Base-by-base conservation (phyloP, 1,140 invertebrate species). In the Drosophila chauvacae region DNA sequence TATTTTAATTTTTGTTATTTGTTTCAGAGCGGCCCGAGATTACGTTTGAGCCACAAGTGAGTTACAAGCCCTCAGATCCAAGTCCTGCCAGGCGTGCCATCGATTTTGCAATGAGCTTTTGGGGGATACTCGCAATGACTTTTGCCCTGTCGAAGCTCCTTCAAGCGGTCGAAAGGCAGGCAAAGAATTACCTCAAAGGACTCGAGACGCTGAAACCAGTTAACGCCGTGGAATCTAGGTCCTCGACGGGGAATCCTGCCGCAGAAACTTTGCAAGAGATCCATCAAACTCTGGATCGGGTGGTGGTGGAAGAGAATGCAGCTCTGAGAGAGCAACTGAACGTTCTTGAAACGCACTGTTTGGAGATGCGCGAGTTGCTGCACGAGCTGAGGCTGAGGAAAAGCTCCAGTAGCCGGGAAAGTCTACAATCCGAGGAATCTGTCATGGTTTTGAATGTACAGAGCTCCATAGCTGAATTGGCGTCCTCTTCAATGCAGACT, bases 301-400 rank as follows among this genome's bases (percentile, higher is more conserved):
- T 23, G 7, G 18, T 23, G 28, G 13, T 51, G n/a, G 44, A 61
- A 11, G 33, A 80, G 5, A 68, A 61, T 35, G 39, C 20, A 2
- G 62, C 69, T 14, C 48, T 86, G 0, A 79, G 26, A 33, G 66
- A 76, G 35, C 75, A 82, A 20, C 70, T 86, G 6, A 53, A 58
- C 26, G 42, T 51, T 20, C 65, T 86, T 18, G 66, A 82, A 41
- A 18, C 41, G 7, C 83, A 81, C 44, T 86, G 70, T 18, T 50
- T 59, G 28, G 75, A 76, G 26, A 61, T 77, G 72, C 57, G 48
- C 9, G 79, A 82, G 10, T 45, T 86, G 14, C 50, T 86, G 18
- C 50, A 75, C 3, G 82, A 86, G 20, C 47, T 86, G 44, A 55
- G 51, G 6, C n/a, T 44, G 11, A 63, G 42, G 11, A 71, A 62